These are phyloP conservation scores for Heliconius charithonia DNA, from an alignment of 2,888 invertebrate genomes.

Conservation along the genomic window DNA sequence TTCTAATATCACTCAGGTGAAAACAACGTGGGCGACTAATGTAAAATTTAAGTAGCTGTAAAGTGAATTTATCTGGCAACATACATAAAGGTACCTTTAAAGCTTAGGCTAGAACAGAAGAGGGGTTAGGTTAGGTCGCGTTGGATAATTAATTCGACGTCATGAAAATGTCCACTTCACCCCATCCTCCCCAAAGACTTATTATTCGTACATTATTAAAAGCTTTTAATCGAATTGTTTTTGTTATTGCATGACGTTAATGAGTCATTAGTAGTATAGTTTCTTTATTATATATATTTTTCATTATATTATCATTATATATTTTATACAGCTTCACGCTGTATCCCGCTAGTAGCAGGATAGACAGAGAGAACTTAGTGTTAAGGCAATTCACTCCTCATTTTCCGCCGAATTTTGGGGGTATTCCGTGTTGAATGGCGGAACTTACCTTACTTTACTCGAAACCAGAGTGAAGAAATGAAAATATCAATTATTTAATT, in stretches of 20 bases:
- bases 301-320: no score
- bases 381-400: no score
- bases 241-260: constrained; percentile 17
- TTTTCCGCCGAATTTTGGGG: no score
- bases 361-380: no score
- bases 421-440: no score
- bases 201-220: constrained; percentile 36
- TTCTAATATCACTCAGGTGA: background rate
- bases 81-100: constrained; percentile 32
- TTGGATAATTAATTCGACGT: constrained; percentile 53
- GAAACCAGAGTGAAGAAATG: no score
- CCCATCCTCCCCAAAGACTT: constrained; percentile 36
- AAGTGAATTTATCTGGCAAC: constrained; percentile 34
- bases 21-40: constrained; percentile 3
- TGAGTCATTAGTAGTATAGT: background rate
- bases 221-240: constrained; percentile 31
- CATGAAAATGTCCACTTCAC: constrained; percentile 46
- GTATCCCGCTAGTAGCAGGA: no score
- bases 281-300: background rate
- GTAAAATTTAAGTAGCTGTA: constrained; percentile 22
- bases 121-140: constrained; percentile 53
- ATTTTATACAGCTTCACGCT: no score
- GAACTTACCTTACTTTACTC: no score
- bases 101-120: constrained; percentile 44
- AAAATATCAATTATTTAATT: no score